Evolutionary conservation across 1,140 invertebrate genomes (phyloP), one percentile per base, ranked within the genome.

Genomic region (Drosophila pachea): DNA sequence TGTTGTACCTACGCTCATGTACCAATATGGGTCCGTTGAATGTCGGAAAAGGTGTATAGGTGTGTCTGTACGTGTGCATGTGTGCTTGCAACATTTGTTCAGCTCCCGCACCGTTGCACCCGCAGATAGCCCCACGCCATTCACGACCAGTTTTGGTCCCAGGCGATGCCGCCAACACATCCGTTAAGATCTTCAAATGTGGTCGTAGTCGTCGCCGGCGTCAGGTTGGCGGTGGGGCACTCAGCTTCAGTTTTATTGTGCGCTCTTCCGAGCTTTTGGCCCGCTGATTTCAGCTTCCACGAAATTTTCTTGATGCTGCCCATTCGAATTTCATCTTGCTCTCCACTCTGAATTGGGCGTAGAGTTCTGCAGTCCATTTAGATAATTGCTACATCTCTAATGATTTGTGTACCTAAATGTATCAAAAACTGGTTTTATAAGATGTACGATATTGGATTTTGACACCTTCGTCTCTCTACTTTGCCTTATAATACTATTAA

Each of bases 81-180:
- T 22, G 22, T 22, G 60, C 68, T 84, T 83, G 78, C 79, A 83
- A 76, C 78, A 83, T 73, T 69, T 84, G 50, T 47, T 58, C 64
- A 62, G 42, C 54, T n/a, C 59, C 49, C 40, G 68, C 68, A 38
- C 31, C 38, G 58, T 38, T 55, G 53, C 61, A 40, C 40, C n/a
- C 22, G 43, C 49, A 22, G 22, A 22, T 22, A 1, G 22, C 22
- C 22, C 22, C 22, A 22, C 3, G 22, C 53, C 52, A 64, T 52
- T 40, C 43, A 32, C 53, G 50, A 74, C 72, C 72, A 71, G 72
- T 73, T 74, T 73, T 70, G 50, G 55, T 69, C 14, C 32, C 67
- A 70, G 66, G 60, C 71, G 62, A 58, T 33, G 67, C 61, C 53
- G 67, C 67, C 67, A 68, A 68, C 66, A 68, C 66, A 68, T 60